Percentiles rank a stretch among this genome's conserved stretches.
phyloP scores from a whole-genome alignment of 2,113 vertebrate genomes.

The Athene cunicularia region DNA sequence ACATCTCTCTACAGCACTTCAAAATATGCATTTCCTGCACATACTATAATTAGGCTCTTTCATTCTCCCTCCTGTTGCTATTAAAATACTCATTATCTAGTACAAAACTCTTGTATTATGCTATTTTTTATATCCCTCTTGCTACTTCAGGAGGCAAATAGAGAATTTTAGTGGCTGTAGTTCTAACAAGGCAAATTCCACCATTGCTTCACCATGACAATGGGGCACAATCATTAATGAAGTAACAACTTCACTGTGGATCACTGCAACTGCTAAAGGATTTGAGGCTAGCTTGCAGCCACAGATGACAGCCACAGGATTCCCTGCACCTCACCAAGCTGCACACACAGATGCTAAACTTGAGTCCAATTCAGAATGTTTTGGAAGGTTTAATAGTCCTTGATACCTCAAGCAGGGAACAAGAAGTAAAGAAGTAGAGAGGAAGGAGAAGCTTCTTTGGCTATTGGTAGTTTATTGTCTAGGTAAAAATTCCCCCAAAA shows the following conservation, averaged over 20 bases:
- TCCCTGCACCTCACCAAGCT: not conserved
- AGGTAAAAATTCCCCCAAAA: not conserved
- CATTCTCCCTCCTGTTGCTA: not conserved
- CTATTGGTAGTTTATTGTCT: not conserved
- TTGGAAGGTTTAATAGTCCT: not conserved
- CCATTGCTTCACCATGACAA: not conserved
- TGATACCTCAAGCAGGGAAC: not conserved
- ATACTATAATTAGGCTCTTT: constrained; percentile 41
- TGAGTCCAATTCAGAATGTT: not conserved
- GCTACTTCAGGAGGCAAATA: not conserved
- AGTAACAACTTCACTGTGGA: not conserved
- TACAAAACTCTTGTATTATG: not conserved
- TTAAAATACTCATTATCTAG: constrained; percentile 48
- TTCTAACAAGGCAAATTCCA: constrained; percentile 3
- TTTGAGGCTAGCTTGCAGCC: not conserved
- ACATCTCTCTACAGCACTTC: constrained; percentile 32
- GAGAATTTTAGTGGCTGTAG: not conserved
- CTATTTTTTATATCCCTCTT: not conserved
- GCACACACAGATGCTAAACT: not conserved
- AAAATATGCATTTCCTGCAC: constrained; percentile 38
- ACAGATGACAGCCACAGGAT: not conserved
- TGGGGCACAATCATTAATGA: not conserved
- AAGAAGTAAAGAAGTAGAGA: not conserved
- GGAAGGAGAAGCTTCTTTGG: not conserved
- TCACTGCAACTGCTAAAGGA: not conserved